Evolutionary conservation across 92 coral and sea anemone genomes (phyloP).

Genomic region (Parazoanthus atlanticus): DNA sequence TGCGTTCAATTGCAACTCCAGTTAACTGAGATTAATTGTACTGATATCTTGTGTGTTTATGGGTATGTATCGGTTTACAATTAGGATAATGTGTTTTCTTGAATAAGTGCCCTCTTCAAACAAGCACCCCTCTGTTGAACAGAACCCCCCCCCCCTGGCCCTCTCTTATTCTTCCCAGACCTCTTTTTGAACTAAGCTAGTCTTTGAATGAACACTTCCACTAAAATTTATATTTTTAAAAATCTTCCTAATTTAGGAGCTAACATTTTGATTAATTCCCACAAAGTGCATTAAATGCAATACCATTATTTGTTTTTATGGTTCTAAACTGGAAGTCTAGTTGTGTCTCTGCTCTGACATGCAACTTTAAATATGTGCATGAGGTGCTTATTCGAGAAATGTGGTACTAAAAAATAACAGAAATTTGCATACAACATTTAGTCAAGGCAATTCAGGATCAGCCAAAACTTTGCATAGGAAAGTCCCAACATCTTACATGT

Average conservation of each 20-base stretch:
- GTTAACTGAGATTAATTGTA: constrained; percentile 54
- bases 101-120: not conserved
- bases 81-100: not conserved
- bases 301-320: too few species aligned
- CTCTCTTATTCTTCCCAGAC: not conserved
- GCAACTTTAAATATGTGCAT: not conserved
- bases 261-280: not conserved
- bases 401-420: not conserved
- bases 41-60: not conserved
- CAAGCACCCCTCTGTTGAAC: not conserved
- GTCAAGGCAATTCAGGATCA: not conserved
- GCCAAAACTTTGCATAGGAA: not conserved
- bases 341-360: not conserved
- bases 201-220: not conserved
- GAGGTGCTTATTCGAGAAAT: not conserved
- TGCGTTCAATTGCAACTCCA: constrained; percentile 82
- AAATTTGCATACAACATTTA: too few species aligned
- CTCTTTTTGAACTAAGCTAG: not conserved
- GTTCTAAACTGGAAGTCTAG: not conserved
- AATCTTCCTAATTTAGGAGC: not conserved
- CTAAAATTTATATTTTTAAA: too few species aligned
- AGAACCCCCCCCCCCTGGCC: too few species aligned
- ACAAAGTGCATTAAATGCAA: not conserved
- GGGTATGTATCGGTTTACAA: not conserved
- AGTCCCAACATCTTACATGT: too few species aligned